Evolutionary conservation across 2,113 vertebrate genomes (phyloP), one percentile per base, ranked within the genome.

Genomic region (Leucopsar rothschildi): DNA sequence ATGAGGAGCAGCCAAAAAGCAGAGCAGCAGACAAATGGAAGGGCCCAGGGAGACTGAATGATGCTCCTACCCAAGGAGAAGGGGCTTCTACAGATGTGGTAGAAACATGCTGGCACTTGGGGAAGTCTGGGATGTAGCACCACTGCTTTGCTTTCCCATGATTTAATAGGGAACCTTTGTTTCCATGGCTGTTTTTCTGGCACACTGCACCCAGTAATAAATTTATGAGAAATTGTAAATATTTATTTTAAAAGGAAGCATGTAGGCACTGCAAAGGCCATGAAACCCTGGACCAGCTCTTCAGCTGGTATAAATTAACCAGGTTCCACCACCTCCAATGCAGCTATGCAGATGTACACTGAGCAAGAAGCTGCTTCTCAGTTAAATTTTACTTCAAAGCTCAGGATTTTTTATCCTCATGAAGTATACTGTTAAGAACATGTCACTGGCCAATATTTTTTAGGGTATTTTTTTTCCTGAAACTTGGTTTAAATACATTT

Each of bases 161-260:
- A 78, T 59, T 76, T 82, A 70, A 86, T 0, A 89, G 56, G 7
- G 50, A 92, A 35, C 45, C 64, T 76, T 18, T 5, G 2, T 87
- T 91, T 93, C 85, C 70, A 71, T 11, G 29, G 69, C 55, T 78
- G 64, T 11, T 90, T 53, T 40, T 61, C 87, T 94, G 92, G 86
- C 72, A 87, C 59, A 20, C 77, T 60, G 82, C 40, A 52, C 16
- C 22, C 79, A 82, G 81, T 44, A 85, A 87, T 92, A 95, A 73
- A 93, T 91, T 90, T 63, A 71, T 35, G 44, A 79, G 81, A 56
- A 93, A 90, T 22, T 69, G 52, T 63, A 96, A 93, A 78, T 82
- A 88, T 82, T 95, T 90, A 47, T 77, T 95, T 93, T 82, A 81
- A 83, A 78, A 92, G 44, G 90, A 94, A 94, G 83, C 37, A 44